Conservation (phyloP, 2,113 vertebrate genomes). For the Campylorhamphus procurvoides region DNA sequence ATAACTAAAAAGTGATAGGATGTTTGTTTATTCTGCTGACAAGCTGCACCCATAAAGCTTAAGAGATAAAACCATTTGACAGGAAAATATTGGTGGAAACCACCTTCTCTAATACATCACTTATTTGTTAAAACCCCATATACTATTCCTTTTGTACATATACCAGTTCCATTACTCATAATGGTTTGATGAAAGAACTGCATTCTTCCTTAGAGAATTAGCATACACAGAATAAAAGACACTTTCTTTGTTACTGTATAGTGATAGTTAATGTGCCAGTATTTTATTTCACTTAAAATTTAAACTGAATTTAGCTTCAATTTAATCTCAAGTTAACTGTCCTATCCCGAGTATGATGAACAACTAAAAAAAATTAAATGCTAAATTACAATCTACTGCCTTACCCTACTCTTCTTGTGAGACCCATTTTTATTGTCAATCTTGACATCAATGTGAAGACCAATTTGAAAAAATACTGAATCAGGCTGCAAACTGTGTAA, state of each 20-base stretch:
- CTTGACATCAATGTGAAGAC: neutral
- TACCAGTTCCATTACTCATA: neutral
- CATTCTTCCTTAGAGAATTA: neutral
- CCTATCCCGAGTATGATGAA: neutral
- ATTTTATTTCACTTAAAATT: neutral
- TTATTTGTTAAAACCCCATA: neutral
- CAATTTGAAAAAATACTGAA: neutral
- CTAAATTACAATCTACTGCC: neutral
- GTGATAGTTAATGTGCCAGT: neutral
- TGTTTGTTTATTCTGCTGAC: neutral
- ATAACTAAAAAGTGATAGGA: neutral
- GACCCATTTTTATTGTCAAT: neutral
- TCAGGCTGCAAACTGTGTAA: neutral
- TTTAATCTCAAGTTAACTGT: neutral
- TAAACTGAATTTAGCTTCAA: neutral
- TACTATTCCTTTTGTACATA: neutral
- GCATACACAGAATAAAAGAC: neutral
- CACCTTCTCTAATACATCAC: neutral
- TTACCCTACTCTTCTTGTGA: neutral
- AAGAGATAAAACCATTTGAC: neutral
- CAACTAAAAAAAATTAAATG: neutral
- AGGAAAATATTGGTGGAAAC: neutral
- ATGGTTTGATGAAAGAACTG: neutral
- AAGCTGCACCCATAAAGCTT: neutral
- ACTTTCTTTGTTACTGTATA: neutral